Conservation (phyloP, 1,140 invertebrate genomes). For the Euwallacea similis region DNA sequence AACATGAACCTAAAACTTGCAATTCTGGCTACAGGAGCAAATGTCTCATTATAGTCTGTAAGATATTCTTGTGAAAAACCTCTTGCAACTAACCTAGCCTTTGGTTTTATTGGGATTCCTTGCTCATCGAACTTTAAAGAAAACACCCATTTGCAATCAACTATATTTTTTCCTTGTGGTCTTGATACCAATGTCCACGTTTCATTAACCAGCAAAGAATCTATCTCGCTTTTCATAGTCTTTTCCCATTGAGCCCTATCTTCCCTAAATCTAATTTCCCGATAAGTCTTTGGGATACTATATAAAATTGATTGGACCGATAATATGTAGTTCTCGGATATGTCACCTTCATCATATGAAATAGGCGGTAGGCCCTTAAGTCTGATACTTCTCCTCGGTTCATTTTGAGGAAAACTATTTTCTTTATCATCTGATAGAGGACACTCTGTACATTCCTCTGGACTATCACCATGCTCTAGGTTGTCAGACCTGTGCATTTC, state of each 20-base stretch:
- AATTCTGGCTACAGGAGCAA: conserved; percentile 37
- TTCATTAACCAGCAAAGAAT: conserved; percentile 50
- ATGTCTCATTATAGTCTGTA: conserved; percentile 38
- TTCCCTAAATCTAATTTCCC: conserved; percentile 46
- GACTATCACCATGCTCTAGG: too few species aligned
- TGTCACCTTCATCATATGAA: neutral
- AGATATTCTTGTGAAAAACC: conserved; percentile 51
- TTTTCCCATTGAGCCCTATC: conserved; percentile 49
- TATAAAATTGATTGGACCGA: neutral
- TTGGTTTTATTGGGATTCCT: conserved; percentile 50
- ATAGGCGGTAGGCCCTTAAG: conserved; percentile 10
- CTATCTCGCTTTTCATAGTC: conserved; percentile 51
- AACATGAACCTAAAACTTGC: conserved; percentile 50
- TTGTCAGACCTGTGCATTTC: too few species aligned
- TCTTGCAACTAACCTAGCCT: conserved; percentile 53
- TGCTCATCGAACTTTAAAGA: conserved; percentile 48
- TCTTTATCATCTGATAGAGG: too few species aligned
- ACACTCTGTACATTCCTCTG: too few species aligned
- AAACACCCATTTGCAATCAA: conserved; percentile 52
- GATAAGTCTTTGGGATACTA: conserved; percentile 6
- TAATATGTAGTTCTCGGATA: neutral
- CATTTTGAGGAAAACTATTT: too few species aligned
- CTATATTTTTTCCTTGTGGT: conserved; percentile 52
- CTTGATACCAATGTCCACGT: conserved; percentile 52
- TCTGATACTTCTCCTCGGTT: conserved; percentile 25